A percentile compares a stretch with the other conserved stretches of the same genome.
phyloP scores from a whole-genome alignment of 1,140 invertebrate genomes.

The Ctenoplectra terminalis region DNA sequence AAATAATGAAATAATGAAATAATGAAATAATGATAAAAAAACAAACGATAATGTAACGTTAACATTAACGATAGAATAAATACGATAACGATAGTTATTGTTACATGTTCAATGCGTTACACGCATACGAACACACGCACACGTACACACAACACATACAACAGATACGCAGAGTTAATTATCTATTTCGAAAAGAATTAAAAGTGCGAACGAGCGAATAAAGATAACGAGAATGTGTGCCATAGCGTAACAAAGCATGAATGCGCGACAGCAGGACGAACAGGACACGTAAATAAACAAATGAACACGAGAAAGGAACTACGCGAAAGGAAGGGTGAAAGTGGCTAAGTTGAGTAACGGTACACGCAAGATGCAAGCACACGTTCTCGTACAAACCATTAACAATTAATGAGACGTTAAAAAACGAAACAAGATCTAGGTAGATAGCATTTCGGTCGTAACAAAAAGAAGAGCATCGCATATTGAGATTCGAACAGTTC shows the following conservation, averaged over 20 bases:
- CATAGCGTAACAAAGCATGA: background rate
- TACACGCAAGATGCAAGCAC: slow-evolving; percentile 15
- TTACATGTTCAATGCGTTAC: slow-evolving; percentile 50
- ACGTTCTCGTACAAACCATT: slow-evolving; percentile 49
- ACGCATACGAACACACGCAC: background rate
- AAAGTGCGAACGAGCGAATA: background rate
- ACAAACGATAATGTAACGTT: slow-evolving; percentile 55
- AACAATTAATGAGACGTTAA: slow-evolving; percentile 49
- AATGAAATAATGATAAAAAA: no score
- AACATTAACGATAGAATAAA: slow-evolving; percentile 63
- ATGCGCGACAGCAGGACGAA: background rate
- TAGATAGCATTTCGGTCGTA: slow-evolving; percentile 62
- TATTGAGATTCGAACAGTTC: no score
- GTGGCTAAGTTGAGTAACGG: background rate
- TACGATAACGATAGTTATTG: slow-evolving; percentile 62
- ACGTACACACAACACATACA: background rate
- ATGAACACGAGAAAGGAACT: background rate
- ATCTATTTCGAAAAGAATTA: background rate
- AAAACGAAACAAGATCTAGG: slow-evolving; percentile 44
- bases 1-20: slow-evolving; percentile 55
- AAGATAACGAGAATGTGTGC: background rate
- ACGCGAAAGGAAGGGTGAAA: background rate
- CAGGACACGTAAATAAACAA: background rate
- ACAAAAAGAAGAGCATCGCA: slow-evolving; percentile 29
- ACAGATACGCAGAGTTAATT: background rate